phyloP scores from a whole-genome alignment of 2,888 invertebrate genomes.

The Blomia tropicalis region DNA sequence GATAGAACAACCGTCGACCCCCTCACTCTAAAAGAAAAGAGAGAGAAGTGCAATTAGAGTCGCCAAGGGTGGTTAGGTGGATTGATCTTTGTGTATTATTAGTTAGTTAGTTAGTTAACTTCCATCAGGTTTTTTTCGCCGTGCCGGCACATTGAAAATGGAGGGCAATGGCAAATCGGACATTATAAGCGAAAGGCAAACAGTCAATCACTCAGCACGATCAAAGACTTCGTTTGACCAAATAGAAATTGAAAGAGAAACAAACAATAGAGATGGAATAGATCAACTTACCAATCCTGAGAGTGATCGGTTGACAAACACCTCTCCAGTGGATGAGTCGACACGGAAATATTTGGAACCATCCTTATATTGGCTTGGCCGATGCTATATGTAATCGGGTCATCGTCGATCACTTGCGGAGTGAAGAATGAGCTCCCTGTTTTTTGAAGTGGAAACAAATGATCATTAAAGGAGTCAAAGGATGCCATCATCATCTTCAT shows the following conservation, averaged over 20 bases:
- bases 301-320: constrained; percentile 61
- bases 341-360: constrained; percentile 46
- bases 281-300: constrained; percentile 49
- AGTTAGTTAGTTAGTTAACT: neutral
- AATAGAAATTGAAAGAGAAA: neutral
- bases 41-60: too few relatives aligned
- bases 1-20: too few relatives aligned
- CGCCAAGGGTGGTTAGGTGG: too few relatives aligned
- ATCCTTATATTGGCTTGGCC: constrained; percentile 31
- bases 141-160: neutral
- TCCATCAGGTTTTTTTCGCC: neutral
- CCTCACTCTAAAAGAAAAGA: too few relatives aligned
- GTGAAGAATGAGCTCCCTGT: neutral
- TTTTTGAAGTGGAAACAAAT: neutral
- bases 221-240: too few relatives aligned
- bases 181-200: too few relatives aligned
- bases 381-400: constrained; percentile 30
- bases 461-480: neutral
- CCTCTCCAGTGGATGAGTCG: constrained; percentile 54
- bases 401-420: constrained; percentile 26
- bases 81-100: too few relatives aligned
- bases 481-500: neutral
- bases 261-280: neutral
- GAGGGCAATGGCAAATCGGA: neutral
- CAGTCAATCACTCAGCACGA: neutral